These are phyloP conservation scores for Rhorus exstirpatorius DNA, from an alignment of 2,888 invertebrate species.

Conservation along the genomic window DNA sequence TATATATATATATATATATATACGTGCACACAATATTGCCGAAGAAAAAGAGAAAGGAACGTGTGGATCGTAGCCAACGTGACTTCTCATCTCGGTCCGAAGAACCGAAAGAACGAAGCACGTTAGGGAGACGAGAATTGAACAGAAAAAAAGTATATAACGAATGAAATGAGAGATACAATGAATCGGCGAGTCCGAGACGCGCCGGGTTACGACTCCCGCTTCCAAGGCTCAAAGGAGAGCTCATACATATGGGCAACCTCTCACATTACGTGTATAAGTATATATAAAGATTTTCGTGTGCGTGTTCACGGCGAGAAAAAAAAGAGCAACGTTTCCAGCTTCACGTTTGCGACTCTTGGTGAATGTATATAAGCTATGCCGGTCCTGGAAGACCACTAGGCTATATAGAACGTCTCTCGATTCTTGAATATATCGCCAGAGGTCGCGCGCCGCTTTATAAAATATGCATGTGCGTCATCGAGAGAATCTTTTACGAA, in stretches of 20 bases:
- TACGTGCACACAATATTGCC: no score
- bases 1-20: no score
- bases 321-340: conserved; percentile 49
- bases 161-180: conserved; percentile 66
- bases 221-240: conserved; percentile 74
- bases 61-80: conserved; percentile 25
- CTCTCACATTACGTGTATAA: conserved; percentile 5
- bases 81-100: conserved; percentile 50
- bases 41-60: no score
- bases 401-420: conserved; percentile 48
- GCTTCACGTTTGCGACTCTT: conserved; percentile 54
- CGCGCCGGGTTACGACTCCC: conserved; percentile 75
- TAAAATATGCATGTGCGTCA: conserved; percentile 48
- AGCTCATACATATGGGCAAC: conserved; percentile 7
- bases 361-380: conserved; percentile 62
- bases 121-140: conserved; percentile 39
- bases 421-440: conserved; percentile 57
- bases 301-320: conserved; percentile 23
- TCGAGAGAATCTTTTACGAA: conserved; percentile 23
- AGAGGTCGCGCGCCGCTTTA: conserved; percentile 58
- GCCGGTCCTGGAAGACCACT: conserved; percentile 41
- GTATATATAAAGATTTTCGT: neutral
- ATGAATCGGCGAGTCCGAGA: conserved; percentile 61
- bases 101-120: conserved; percentile 51
- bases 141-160: conserved; percentile 39